Conservation (phyloP, 2,797 vertebrate genomes). For the Phataginus tricuspis region DNA sequence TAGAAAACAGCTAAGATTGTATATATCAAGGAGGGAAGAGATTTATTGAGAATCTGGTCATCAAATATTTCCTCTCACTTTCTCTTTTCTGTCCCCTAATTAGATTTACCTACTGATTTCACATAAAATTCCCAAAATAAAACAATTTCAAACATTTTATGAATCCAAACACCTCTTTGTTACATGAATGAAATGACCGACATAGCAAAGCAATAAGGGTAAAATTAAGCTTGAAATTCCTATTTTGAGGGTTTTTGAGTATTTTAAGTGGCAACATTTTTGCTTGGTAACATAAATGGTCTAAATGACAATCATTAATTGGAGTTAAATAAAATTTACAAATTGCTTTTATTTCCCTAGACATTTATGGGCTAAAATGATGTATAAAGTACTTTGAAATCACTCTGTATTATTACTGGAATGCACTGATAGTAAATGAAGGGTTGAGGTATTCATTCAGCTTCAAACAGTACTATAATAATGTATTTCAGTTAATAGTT, state of each 20-base stretch:
- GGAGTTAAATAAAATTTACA: slow-evolving; percentile 21
- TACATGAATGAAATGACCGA: slow-evolving; percentile 66
- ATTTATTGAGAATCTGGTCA: background rate
- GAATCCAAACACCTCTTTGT: slow-evolving; percentile 69
- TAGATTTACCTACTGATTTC: slow-evolving; percentile 77
- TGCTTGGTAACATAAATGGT: slow-evolving; percentile 65
- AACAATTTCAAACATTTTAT: slow-evolving; percentile 82
- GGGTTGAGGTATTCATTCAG: slow-evolving; percentile 34
- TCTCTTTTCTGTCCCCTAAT: background rate
- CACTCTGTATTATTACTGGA: slow-evolving; percentile 53
- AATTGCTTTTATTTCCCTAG: slow-evolving; percentile 65
- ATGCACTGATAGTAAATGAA: slow-evolving; percentile 57
- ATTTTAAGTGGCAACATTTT: slow-evolving; percentile 55
- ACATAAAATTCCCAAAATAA: slow-evolving; percentile 72
- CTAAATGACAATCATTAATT: slow-evolving; percentile 65
- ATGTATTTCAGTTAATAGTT: background rate
- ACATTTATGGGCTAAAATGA: slow-evolving; percentile 63
- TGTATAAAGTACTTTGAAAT: slow-evolving; percentile 63
- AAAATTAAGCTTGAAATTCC: slow-evolving; percentile 69
- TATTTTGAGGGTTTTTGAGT: slow-evolving; percentile 27
- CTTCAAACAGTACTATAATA: slow-evolving; percentile 55
- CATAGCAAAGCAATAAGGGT: slow-evolving; percentile 64
- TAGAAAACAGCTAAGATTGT: background rate
- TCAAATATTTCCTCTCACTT: background rate
- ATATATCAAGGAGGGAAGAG: background rate